Conservation (phyloP, 2,113 vertebrate genomes). For the Hyperopisus bebe region DNA sequence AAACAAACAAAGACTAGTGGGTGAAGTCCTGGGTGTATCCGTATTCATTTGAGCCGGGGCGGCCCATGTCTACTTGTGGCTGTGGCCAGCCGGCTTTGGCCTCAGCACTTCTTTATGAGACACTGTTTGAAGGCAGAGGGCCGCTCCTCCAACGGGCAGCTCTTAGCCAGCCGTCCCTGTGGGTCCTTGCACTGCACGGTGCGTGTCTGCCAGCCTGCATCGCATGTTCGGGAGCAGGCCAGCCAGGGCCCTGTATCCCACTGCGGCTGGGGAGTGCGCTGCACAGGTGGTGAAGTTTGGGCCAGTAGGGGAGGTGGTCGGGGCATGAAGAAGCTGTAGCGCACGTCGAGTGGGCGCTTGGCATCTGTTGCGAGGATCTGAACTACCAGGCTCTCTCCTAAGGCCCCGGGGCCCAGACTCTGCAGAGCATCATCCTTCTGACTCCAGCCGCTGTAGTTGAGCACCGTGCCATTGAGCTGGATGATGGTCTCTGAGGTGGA, state of each 20-base stretch:
- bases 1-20: conserved; percentile 2
- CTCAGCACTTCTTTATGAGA: conserved; percentile 84
- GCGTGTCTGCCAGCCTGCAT: conserved; percentile 94
- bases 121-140: conserved; percentile 93
- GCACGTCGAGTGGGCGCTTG: conserved; percentile 78
- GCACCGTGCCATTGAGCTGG: conserved; percentile 81
- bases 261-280: conserved; percentile 54
- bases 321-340: conserved; percentile 90
- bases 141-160: conserved; percentile 71
- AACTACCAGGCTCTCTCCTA: conserved; percentile 73
- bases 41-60: background rate
- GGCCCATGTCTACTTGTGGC: background rate
- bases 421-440: conserved; percentile 86
- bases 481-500: conserved; percentile 92
- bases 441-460: conserved; percentile 98
- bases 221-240: conserved; percentile 87
- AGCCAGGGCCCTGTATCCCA: conserved; percentile 91
- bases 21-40: conserved; percentile 14
- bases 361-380: conserved; percentile 90
- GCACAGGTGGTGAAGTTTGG: conserved; percentile 39
- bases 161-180: conserved; percentile 77
- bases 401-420: conserved; percentile 82
- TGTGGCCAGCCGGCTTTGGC: conserved; percentile 12
- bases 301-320: conserved; percentile 51
- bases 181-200: conserved; percentile 90